These are phyloP conservation scores for Hemitrygon akajei DNA, from an alignment of 2,797 vertebrate genomes.

Conservation along the genomic window DNA sequence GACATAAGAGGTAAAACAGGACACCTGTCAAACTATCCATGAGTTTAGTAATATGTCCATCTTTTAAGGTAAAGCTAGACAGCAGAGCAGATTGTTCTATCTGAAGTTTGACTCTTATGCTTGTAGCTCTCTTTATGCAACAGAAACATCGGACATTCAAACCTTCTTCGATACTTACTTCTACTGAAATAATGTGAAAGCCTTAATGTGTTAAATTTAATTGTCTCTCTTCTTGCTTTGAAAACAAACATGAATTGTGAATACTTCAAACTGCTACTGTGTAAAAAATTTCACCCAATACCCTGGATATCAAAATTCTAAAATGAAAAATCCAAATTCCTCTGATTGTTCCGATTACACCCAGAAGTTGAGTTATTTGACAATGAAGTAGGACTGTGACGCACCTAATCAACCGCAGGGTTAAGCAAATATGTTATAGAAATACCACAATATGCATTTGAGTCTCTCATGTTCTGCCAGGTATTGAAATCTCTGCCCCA, in stretches of 20 bases:
- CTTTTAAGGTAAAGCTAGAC: neutral
- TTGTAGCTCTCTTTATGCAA: neutral
- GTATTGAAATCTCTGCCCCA: neutral
- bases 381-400: neutral
- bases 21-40: neutral
- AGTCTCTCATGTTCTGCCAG: neutral
- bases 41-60: neutral
- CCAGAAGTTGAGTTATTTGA: neutral
- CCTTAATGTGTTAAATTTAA: neutral
- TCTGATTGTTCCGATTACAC: neutral
- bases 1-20: neutral
- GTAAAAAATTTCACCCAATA: neutral
- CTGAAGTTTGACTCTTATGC: neutral
- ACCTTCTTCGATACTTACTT: neutral
- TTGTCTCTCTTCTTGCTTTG: neutral
- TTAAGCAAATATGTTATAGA: neutral
- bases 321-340: neutral
- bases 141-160: too few species aligned
- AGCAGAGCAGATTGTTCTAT: neutral
- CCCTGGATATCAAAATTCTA: neutral
- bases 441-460: neutral
- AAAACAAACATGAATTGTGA: neutral
- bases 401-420: neutral
- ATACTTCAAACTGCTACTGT: neutral
- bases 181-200: neutral